Base-by-base conservation (phyloP, 2,888 invertebrate genomes). In the Meloe dianella region DNA sequence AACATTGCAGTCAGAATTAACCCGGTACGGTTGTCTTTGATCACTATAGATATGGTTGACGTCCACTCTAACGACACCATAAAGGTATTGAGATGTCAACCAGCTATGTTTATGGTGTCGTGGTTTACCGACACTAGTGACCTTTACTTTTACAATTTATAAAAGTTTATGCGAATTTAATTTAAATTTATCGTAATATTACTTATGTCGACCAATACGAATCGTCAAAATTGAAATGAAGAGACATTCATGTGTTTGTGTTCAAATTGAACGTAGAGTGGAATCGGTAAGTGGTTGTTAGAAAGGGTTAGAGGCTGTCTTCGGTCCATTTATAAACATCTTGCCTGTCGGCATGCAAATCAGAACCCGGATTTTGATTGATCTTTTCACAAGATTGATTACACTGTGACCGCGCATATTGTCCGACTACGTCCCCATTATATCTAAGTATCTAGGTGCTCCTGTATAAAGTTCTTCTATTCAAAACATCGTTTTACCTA, bases 381-480 rank as follows among this genome's bases (percentile, higher is more conserved):
- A 84, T 84, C 83, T 83, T 81, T 83, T 81, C 82, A 78, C 76
- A 83, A 84, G 84, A 84, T 84, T 82, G 84, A 84, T 84, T 83
- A 81, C 79, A 75, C 78, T 73, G 77, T 78, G 79, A 78, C 78
- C 80, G 78, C 77, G 76, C 75, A 79, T 75, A 80, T 78, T 81
- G 79, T 79, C 79, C 74, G 71, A 79, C 76, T 77, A 68, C 72
- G 68, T 78, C 79, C 69, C 66, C 66, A 69, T 69, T 69, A 69
- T 69, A 66, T 66, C 66, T 64, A 58, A 66, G 66, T 69, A 69
- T 69, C 64, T 66, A 38, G 47, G 32, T 60, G 62, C 62, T 66
- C 59, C 65, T 63, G 66, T 63, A 57, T 58, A 67, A 63, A 57
- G 56, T 30, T 30, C 41, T 41, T 27, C 66, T 63, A 63, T 67